These are phyloP conservation scores for Catharus bicknelli DNA, from an alignment of 2,113 vertebrate species.

Conservation along the genomic window DNA sequence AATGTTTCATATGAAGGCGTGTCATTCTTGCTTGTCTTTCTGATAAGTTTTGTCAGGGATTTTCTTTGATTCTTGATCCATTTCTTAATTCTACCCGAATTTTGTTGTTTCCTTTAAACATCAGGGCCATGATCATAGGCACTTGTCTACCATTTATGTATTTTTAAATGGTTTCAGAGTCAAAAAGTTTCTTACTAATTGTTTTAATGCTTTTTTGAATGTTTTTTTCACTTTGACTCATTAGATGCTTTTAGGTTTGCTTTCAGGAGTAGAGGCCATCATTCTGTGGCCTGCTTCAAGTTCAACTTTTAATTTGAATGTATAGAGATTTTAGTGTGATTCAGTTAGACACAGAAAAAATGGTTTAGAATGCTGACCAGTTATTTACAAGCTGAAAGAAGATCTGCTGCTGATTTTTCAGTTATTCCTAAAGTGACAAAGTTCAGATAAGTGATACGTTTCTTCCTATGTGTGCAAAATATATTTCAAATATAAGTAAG, in stretches of 20 bases:
- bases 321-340: neutral
- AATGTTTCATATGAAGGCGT: neutral
- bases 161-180: neutral
- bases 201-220: neutral
- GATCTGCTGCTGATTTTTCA: neutral
- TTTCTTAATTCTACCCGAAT: neutral
- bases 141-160: neutral
- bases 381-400: neutral
- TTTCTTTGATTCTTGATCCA: neutral
- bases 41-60: neutral
- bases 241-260: neutral
- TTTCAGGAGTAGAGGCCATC: neutral
- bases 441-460: neutral
- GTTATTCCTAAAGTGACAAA: neutral
- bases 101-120: neutral
- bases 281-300: neutral
- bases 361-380: neutral
- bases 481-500: neutral
- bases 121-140: neutral
- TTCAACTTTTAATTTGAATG: neutral
- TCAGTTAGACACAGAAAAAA: neutral
- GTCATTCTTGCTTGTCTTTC: neutral
- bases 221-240: neutral
- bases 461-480: neutral
- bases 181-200: neutral